phyloP scores from a whole-genome alignment of 2,888 invertebrate genomes.

The Cynaeus angustus region DNA sequence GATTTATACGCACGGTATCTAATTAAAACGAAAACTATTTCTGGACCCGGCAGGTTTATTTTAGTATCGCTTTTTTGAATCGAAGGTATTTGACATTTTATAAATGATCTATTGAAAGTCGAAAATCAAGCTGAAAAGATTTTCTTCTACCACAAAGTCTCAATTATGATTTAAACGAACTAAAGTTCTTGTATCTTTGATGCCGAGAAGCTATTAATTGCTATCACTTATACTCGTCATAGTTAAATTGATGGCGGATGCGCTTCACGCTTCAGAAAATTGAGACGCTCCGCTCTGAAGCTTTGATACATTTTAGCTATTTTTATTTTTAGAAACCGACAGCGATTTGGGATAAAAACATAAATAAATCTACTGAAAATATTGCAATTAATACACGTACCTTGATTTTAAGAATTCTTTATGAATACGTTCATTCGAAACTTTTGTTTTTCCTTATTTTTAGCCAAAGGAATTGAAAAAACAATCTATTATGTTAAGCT shows the following conservation, averaged over 20 bases:
- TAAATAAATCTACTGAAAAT: background rate
- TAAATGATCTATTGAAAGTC: background rate
- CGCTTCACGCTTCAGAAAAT: constrained; percentile 6
- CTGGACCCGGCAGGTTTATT: too few species aligned
- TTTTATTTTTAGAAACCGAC: background rate
- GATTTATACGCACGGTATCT: constrained; percentile 5
- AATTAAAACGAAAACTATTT: constrained; percentile 6
- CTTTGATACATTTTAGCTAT: background rate
- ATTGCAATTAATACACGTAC: background rate
- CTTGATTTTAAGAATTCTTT: too few species aligned
- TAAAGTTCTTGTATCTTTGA: background rate
- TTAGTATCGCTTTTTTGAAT: too few species aligned
- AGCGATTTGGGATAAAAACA: background rate
- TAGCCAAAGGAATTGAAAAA: too few species aligned
- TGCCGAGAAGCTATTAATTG: constrained; percentile 9
- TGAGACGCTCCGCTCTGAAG: constrained; percentile 1
- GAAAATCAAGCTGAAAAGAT: background rate
- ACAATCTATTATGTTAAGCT: too few species aligned
- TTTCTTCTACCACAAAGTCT: background rate
- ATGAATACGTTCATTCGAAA: too few species aligned
- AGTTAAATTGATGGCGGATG: constrained; percentile 1
- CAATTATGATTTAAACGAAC: constrained; percentile 2
- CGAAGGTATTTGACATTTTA: too few species aligned
- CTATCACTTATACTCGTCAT: constrained; percentile 3
- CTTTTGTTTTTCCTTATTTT: too few species aligned